phyloP scores from a whole-genome alignment of 2,113 vertebrate genomes.

The Amphiprion ocellaris region DNA sequence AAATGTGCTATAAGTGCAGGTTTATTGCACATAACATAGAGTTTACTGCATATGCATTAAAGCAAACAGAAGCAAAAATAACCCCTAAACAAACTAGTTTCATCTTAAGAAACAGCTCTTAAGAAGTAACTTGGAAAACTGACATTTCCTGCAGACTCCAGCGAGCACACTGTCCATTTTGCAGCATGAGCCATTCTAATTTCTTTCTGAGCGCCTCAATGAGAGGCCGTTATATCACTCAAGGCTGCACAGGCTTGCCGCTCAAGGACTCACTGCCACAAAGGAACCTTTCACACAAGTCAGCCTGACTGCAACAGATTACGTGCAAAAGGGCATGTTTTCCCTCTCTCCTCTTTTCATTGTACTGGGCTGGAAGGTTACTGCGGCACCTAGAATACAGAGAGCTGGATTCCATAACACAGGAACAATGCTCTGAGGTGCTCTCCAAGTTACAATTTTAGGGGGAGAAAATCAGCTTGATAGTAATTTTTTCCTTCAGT shows the following conservation, averaged over 20 bases:
- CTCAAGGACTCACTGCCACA: slow-evolving; percentile 67
- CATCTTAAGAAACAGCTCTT: neutral
- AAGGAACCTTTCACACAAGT: slow-evolving; percentile 45
- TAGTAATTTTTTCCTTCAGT: slow-evolving; percentile 3
- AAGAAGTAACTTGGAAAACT: neutral
- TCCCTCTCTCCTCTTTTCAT: slow-evolving; percentile 44
- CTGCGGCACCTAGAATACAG: slow-evolving; percentile 29
- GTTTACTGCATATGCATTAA: neutral
- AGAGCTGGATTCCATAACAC: slow-evolving; percentile 50
- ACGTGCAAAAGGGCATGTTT: slow-evolving; percentile 47
- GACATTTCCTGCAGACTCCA: neutral
- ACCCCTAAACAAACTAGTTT: neutral
- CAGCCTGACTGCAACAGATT: slow-evolving; percentile 58
- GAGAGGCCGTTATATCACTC: slow-evolving; percentile 50
- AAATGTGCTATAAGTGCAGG: neutral
- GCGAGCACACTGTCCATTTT: slow-evolving; percentile 8
- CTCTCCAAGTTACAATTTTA: slow-evolving; percentile 15
- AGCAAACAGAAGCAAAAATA: neutral
- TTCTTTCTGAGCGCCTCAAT: slow-evolving; percentile 33
- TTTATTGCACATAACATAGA: no score
- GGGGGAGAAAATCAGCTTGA: neutral
- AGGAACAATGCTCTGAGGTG: slow-evolving; percentile 27
- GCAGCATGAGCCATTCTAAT: slow-evolving; percentile 18
- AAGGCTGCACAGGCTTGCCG: slow-evolving; percentile 51
- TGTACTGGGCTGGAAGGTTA: slow-evolving; percentile 42